These are phyloP conservation scores for Xiphias gladius DNA, from an alignment of 2,113 vertebrate species.

Conservation along the genomic window DNA sequence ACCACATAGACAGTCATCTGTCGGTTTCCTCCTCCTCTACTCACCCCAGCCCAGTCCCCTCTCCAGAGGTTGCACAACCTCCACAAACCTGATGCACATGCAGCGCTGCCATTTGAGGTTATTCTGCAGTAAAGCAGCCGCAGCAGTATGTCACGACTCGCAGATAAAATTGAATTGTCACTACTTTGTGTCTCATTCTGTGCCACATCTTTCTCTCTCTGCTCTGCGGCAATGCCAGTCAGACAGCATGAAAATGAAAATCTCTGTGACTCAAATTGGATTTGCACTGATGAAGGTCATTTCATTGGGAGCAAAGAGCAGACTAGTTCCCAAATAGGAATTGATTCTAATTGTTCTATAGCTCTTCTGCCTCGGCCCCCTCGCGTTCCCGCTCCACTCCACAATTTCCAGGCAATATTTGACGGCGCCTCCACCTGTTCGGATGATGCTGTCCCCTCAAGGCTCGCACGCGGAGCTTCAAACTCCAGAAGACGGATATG, in stretches of 20 bases:
- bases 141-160: constrained; percentile 5
- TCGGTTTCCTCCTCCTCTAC: background rate
- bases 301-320: constrained; percentile 19
- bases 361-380: constrained; percentile 20
- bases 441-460: background rate
- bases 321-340: constrained; percentile 44
- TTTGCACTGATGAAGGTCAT: constrained; percentile 68
- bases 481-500: background rate
- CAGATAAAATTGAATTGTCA: constrained; percentile 24
- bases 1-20: background rate
- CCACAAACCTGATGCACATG: background rate
- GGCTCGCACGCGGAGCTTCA: background rate
- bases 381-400: constrained; percentile 1
- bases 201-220: background rate
- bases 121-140: background rate
- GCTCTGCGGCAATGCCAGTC: constrained; percentile 23
- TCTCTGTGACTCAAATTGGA: constrained; percentile 52
- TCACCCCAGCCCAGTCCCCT: background rate
- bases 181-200: background rate
- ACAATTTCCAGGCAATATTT: background rate
- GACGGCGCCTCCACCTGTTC: background rate
- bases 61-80: background rate
- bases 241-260: constrained; percentile 50
- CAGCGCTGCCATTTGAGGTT: background rate
- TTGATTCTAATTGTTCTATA: constrained; percentile 35